phyloP scores from a whole-genome alignment of 2,113 vertebrate genomes.

The Sterna hirundo region DNA sequence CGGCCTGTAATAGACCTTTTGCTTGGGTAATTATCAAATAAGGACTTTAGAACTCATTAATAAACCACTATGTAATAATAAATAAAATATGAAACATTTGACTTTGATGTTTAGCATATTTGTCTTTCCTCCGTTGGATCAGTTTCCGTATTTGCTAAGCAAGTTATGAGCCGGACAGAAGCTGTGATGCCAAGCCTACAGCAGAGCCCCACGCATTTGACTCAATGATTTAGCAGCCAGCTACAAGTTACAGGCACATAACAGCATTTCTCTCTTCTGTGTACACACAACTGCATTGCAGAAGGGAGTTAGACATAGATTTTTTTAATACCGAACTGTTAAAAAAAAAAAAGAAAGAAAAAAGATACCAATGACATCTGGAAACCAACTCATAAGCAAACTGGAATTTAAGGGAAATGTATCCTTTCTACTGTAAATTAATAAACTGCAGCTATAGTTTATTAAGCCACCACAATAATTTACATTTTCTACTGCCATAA shows the following conservation, averaged over 20 bases:
- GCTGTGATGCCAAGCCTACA: neutral
- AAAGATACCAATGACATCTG: neutral
- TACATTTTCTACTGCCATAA: conserved; percentile 49
- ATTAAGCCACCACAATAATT: conserved; percentile 48
- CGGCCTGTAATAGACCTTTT: neutral
- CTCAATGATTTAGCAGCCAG: neutral
- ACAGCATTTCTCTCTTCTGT: neutral
- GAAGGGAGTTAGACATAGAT: neutral
- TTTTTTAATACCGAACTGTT: neutral
- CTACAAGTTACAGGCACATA: neutral
- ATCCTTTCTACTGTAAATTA: conserved; percentile 17
- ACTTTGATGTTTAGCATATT: neutral
- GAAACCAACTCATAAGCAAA: neutral
- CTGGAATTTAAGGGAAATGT: neutral
- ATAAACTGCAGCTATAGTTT: conserved; percentile 29
- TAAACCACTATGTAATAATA: neutral
- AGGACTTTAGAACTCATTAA: neutral
- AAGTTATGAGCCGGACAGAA: neutral
- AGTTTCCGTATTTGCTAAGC: neutral
- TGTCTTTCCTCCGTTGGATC: neutral
- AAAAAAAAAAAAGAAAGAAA: neutral
- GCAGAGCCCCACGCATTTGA: neutral
- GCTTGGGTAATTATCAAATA: neutral
- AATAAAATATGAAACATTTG: conserved; percentile 12
- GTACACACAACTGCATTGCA: neutral